Conservation (phyloP, 35 echinoderm and acorn worm genomes). For the Ophiothrix spiculata region DNA sequence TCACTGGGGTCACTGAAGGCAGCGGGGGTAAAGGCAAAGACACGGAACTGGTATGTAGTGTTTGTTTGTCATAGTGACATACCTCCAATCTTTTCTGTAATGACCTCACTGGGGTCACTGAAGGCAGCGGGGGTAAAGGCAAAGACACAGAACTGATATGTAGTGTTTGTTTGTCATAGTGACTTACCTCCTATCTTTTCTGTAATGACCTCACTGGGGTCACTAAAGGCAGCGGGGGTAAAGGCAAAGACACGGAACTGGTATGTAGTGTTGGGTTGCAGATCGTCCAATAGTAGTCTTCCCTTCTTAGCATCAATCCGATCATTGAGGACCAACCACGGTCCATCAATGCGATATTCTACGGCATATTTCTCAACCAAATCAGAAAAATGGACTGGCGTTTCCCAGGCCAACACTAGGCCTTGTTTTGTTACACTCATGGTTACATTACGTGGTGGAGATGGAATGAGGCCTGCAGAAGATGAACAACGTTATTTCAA, state of each 20-base stretch:
- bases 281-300: slow-evolving; percentile 23
- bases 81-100: no score
- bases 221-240: slow-evolving; percentile 63
- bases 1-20: no score
- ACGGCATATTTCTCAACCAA: slow-evolving; percentile 64
- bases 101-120: no score
- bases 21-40: no score
- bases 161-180: no score
- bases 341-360: slow-evolving; percentile 78
- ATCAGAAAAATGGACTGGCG: slow-evolving; percentile 45
- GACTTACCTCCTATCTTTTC: slow-evolving; percentile 90
- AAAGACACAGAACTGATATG: no score
- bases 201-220: slow-evolving; percentile 56
- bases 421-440: slow-evolving; percentile 41
- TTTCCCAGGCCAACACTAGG: slow-evolving; percentile 62
- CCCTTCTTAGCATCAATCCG: slow-evolving; percentile 28
- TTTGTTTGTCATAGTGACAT: no score
- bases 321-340: slow-evolving; percentile 75
- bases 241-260: slow-evolving; percentile 88
- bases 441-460: slow-evolving; percentile 68
- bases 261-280: slow-evolving; percentile 72
- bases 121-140: no score
- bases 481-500: no score
- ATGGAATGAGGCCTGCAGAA: slow-evolving; percentile 56
- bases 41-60: no score